Conservation (phyloP, 1,140 invertebrate species). For the Monomorium pharaonis region DNA sequence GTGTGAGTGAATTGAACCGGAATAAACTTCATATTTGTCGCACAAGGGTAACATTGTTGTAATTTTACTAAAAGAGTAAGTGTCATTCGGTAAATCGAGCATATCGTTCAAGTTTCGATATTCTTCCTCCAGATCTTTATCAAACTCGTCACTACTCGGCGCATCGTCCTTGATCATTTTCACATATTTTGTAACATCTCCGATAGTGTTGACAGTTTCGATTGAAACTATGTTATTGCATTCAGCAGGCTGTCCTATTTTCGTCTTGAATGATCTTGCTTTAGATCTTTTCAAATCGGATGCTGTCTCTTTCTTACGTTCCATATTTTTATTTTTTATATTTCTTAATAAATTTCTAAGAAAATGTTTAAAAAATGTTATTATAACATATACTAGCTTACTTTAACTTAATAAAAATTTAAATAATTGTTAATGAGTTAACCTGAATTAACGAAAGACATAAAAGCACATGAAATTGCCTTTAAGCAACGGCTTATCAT, state of each 20-base stretch:
- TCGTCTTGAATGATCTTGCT: slow-evolving; percentile 27
- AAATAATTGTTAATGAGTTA: neutral
- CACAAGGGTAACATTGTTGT: slow-evolving; percentile 73
- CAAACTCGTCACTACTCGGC: slow-evolving; percentile 72
- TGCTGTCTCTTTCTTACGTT: neutral
- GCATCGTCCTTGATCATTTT: slow-evolving; percentile 61
- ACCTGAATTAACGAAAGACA: neutral
- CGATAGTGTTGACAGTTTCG: slow-evolving; percentile 65
- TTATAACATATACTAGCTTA: neutral
- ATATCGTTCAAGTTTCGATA: slow-evolving; percentile 72
- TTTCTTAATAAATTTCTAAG: neutral
- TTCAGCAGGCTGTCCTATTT: slow-evolving; percentile 65
- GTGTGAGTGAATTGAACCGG: slow-evolving; percentile 76
- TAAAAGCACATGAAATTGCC: neutral
- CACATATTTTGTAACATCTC: slow-evolving; percentile 54
- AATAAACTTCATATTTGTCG: slow-evolving; percentile 75
- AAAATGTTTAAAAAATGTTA: neutral
- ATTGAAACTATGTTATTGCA: slow-evolving; percentile 71
- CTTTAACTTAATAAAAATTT: neutral
- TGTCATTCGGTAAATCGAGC: slow-evolving; percentile 76
- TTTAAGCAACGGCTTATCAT: neutral
- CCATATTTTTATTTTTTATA: slow-evolving; percentile 10
- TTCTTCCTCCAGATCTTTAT: slow-evolving; percentile 76
- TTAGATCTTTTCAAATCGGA: slow-evolving; percentile 16
- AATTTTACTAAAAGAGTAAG: slow-evolving; percentile 77